A percentile compares a stretch with the other conserved stretches of the same genome.
These are phyloP conservation scores for Urophycis tenuis DNA, from an alignment of 2,797 vertebrate genomes.

Conservation along the genomic window DNA sequence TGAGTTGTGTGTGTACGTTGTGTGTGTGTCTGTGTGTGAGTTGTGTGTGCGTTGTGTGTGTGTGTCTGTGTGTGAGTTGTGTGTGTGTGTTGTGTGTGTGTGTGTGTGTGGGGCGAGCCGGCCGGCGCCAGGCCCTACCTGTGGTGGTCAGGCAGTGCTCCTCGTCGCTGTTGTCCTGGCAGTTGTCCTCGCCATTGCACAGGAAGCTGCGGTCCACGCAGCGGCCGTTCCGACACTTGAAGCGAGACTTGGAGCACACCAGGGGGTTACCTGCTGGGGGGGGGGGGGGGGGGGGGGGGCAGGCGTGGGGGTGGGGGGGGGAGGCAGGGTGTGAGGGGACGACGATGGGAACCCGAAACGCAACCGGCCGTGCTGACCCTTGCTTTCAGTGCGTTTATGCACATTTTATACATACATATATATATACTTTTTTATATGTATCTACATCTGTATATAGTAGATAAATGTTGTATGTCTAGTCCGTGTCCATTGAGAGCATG, in stretches of 20 bases:
- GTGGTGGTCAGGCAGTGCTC: constrained; percentile 86
- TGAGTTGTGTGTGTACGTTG: too few species aligned
- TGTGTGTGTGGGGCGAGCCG: neutral
- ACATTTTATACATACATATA: too few species aligned
- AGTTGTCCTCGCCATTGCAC: constrained; percentile 93
- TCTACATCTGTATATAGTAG: too few species aligned
- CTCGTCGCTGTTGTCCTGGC: constrained; percentile 94
- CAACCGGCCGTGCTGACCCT: neutral
- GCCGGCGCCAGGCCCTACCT: constrained; percentile 68
- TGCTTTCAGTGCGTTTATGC: neutral
- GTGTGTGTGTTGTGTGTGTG: constrained; percentile 1
- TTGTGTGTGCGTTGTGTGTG: too few species aligned
- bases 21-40: too few species aligned
- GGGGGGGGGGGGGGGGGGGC: constrained; percentile 17
- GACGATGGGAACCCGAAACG: neutral
- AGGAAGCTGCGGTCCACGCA: constrained; percentile 97
- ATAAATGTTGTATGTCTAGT: too few species aligned
- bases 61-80: too few species aligned
- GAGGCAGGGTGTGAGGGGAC: neutral
- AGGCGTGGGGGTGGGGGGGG: constrained; percentile 21
- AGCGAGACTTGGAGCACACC: constrained; percentile 88
- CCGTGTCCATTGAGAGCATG: too few species aligned
- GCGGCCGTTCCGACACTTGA: constrained; percentile 90
- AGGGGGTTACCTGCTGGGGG: constrained; percentile 82
- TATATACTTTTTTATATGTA: too few species aligned